These are phyloP conservation scores for Stegostoma tigrinum DNA, from an alignment of 2,113 vertebrate genomes.

Conservation along the genomic window DNA sequence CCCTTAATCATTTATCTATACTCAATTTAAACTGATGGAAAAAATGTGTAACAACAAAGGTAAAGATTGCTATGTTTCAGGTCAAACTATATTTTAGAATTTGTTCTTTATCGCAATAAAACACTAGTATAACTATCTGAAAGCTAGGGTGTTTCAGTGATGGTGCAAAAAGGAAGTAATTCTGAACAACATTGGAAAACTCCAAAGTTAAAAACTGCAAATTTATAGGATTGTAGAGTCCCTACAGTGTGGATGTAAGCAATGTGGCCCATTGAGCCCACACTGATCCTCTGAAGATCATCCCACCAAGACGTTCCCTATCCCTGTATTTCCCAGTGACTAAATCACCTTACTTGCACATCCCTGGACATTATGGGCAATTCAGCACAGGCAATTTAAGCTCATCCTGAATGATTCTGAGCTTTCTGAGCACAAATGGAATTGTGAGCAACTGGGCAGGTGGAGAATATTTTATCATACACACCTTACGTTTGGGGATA, in stretches of 20 bases:
- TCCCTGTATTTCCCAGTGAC: too few relatives aligned
- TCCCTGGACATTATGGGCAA: too few relatives aligned
- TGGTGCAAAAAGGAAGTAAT: neutral
- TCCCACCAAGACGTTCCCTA: too few relatives aligned
- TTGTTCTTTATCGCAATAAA: neutral
- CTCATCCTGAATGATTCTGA: neutral
- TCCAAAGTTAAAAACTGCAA: neutral
- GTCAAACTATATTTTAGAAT: neutral
- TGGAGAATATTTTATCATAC: neutral
- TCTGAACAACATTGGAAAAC: neutral
- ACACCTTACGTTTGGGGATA: too few relatives aligned
- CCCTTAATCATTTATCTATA: neutral
- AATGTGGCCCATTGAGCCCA: too few relatives aligned
- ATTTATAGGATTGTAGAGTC: too few relatives aligned
- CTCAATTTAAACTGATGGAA: neutral
- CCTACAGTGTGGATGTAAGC: too few relatives aligned
- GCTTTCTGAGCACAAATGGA: neutral
- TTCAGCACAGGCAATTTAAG: neutral
- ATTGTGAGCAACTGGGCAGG: neutral
- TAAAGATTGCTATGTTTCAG: neutral
- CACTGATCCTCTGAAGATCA: too few relatives aligned
- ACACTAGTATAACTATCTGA: neutral
- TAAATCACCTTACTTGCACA: too few relatives aligned
- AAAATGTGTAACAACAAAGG: neutral
- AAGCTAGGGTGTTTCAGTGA: neutral